These are phyloP conservation scores for Neosilurus hyrtlii DNA, from an alignment of 2,797 vertebrate species.

Conservation along the genomic window DNA sequence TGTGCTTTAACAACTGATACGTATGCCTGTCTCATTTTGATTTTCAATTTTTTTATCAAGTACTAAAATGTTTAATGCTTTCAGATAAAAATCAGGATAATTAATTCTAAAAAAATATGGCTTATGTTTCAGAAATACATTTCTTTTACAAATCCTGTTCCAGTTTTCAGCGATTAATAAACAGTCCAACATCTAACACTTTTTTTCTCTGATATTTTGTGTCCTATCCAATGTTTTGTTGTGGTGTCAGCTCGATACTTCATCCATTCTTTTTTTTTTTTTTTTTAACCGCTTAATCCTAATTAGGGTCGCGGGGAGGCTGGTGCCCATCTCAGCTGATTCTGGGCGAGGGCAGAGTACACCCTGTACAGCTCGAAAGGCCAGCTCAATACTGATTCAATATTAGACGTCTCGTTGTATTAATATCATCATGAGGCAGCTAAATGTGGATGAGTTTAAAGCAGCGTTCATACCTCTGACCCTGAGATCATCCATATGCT, in stretches of 20 bases:
- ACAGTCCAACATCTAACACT: neutral
- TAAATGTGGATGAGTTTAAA: neutral
- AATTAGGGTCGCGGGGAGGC: no score
- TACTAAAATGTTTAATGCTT: no score
- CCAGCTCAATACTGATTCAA: neutral
- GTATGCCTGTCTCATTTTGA: no score
- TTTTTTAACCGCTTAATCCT: no score
- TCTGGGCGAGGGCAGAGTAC: no score
- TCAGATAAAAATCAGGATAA: no score
- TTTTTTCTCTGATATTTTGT: neutral
- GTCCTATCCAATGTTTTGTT: neutral
- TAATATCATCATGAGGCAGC: neutral
- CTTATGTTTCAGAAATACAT: neutral
- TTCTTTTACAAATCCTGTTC: neutral
- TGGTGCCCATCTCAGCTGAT: no score
- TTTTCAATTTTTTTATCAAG: no score
- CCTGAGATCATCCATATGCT: constrained; percentile 26
- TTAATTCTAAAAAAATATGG: no score
- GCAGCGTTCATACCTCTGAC: neutral
- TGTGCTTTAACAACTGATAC: no score
- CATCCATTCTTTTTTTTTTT: no score
- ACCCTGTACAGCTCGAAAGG: no score
- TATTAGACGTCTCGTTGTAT: neutral
- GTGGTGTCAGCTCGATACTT: neutral
- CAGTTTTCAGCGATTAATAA: neutral